Conservation (phyloP, 2,888 invertebrate species). For the Aradus depressus region DNA sequence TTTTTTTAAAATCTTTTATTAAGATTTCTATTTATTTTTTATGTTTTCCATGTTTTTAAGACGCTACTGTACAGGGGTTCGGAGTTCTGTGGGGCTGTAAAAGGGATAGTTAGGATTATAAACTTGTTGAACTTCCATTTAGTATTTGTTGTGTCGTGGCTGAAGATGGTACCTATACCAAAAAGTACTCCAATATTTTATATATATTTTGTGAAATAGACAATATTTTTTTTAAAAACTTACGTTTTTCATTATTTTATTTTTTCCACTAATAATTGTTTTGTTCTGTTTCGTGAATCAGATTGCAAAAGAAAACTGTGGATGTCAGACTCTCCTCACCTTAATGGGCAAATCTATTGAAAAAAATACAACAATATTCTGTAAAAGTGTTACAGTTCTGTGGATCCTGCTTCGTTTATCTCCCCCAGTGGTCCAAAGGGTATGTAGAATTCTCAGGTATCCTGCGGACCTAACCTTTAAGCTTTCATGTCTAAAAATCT, state of each 20-base stretch:
- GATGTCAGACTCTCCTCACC: conserved; percentile 4
- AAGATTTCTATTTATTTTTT: no score
- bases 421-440: background rate
- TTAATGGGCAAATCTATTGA: conserved; percentile 20
- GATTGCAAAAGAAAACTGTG: no score
- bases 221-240: background rate
- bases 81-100: no score
- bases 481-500: background rate
- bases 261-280: conserved; percentile 4
- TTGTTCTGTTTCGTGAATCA: no score
- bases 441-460: background rate
- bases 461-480: background rate
- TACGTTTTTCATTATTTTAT: background rate
- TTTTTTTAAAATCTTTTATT: no score
- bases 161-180: no score
- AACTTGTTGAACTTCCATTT: no score
- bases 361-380: conserved; percentile 16
- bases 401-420: conserved; percentile 15
- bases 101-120: no score
- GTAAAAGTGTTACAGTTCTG: conserved; percentile 18
- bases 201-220: background rate
- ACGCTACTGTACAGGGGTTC: no score
- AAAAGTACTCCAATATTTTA: no score
- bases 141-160: no score
- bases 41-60: no score